Evolutionary conservation across 2,888 invertebrate genomes (phyloP).

Genomic region (Cordilura impudica): DNA sequence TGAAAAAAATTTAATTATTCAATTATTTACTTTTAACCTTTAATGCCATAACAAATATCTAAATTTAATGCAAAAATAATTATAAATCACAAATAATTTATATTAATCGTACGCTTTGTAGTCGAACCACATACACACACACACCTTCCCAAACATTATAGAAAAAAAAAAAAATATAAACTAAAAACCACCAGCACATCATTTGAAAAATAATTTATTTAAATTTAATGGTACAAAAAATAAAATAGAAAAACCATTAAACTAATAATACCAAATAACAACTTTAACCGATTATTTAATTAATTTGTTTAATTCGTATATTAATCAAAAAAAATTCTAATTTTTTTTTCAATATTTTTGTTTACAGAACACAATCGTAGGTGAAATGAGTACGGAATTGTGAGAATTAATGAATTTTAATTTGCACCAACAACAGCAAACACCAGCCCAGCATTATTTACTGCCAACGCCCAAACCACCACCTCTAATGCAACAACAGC

Average conservation of each 20-base stretch:
- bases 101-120: conserved; percentile 69
- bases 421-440: conserved; percentile 63
- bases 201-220: conserved; percentile 8
- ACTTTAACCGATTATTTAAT: not conserved
- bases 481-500: conserved; percentile 59
- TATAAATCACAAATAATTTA: conserved; percentile 42
- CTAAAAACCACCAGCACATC: not conserved
- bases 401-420: conserved; percentile 78
- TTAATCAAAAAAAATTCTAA: not conserved
- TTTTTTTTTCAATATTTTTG: not conserved
- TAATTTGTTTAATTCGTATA: not conserved
- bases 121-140: conserved; percentile 2
- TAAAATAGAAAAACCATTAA: conserved; percentile 17
- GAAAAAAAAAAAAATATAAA: not conserved
- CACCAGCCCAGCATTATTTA: conserved; percentile 56
- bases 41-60: not conserved
- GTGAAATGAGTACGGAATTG: conserved; percentile 86
- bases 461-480: conserved; percentile 58
- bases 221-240: not conserved
- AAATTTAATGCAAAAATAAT: not conserved
- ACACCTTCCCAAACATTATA: not conserved
- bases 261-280: conserved; percentile 35
- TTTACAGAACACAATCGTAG: conserved; percentile 78
- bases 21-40: not conserved
- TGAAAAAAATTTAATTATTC: not conserved